Conservation (phyloP, 2,113 vertebrate genomes). For the Thunnus maccoyii region DNA sequence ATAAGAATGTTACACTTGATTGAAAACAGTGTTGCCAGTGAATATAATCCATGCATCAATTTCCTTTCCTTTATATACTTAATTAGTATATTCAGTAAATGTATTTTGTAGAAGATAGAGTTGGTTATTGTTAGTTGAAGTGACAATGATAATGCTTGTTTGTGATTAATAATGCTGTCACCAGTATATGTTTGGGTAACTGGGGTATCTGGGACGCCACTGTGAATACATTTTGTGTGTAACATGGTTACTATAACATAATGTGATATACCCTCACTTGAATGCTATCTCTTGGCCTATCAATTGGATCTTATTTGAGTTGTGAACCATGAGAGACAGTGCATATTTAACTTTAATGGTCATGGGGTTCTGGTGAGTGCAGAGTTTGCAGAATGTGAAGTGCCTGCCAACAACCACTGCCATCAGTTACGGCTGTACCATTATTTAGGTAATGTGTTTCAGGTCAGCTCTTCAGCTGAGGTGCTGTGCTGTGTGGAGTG, state of each 20-base stretch:
- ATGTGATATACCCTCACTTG: constrained; percentile 36
- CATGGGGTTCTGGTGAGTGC: constrained; percentile 33
- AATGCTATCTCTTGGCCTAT: constrained; percentile 45
- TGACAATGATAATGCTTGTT: neutral
- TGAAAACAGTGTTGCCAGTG: no score
- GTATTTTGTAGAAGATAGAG: neutral
- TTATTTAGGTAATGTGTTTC: constrained; percentile 65
- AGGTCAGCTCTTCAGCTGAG: constrained; percentile 61
- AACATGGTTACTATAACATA: constrained; percentile 24
- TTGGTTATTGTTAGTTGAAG: neutral
- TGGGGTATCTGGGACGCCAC: neutral
- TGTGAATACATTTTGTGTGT: neutral
- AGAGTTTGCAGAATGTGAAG: constrained; percentile 60
- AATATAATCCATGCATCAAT: neutral
- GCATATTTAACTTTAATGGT: constrained; percentile 68
- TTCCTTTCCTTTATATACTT: neutral
- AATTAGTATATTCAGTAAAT: no score
- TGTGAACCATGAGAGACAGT: constrained; percentile 55
- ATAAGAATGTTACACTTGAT: no score
- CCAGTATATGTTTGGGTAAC: neutral
- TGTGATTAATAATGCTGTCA: neutral
- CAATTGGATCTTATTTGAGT: constrained; percentile 48
- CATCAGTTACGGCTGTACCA: constrained; percentile 62
- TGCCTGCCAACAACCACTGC: constrained; percentile 52
- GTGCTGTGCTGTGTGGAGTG: constrained; percentile 37